Evolutionary conservation across 2,888 invertebrate species (phyloP), one percentile per base, ranked within the genome.

Genomic region (Ochropleura leucogaster): DNA sequence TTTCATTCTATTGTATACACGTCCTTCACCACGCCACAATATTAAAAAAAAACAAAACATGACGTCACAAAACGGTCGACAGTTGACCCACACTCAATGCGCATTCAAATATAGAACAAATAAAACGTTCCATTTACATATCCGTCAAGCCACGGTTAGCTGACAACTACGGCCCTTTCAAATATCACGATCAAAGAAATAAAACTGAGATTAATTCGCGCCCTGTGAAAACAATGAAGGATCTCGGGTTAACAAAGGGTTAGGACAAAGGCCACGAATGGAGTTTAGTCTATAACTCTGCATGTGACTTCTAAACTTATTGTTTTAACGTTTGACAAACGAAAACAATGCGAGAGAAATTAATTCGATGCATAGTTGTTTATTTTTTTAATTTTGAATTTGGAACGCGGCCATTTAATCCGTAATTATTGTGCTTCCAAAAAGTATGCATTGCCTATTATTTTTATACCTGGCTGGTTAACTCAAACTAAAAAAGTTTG

Each of bases 191-290:
- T 95, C 95, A 95, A 96, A 96, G 95, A 95, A 94, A 93, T 94
- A 93, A 92, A 92, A 94, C 93, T 91, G 93, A 96, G 96, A 96
- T 96, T 96, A 96, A 96, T 96, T 95, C 92, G 90, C 93, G 93
- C 94, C 93, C 92, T 91, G 89, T 85, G 90, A 91, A 93, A 95
- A 96, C 95, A 96, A 96, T 94, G 90, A 89, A 88, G 88, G 88
- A 86, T 86, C 87, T 89, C 90, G 89, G 90, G 87, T 89, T 81
- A 89, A 93, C 91, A 94, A 94, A 94, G 94, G 95, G 93, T 92
- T 91, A 88, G 87, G 87, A 93, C 95, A 95, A 95, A 94, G 92
- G 93, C 78, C 81, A 85, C 67, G 77, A 90, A 89, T 87, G 82
- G 90, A 90, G 92, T 92, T 94, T 92, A 92, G 91, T 93, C 96